Conservation (phyloP, 2,888 invertebrate genomes). For the Teinopalpus imperialis region DNA sequence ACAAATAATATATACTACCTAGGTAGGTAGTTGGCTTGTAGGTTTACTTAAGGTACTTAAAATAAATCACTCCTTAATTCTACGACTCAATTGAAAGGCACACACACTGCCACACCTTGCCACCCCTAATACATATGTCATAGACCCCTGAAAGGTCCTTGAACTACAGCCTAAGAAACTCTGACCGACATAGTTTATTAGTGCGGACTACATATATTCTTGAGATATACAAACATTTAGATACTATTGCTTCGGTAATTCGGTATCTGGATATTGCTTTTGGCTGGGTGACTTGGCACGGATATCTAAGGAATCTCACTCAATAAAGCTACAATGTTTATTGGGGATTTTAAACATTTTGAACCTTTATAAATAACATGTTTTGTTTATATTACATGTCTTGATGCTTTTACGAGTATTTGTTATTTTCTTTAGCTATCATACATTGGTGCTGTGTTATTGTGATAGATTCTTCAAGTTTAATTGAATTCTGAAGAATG, state of each 20-base stretch:
- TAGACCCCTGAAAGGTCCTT: not conserved
- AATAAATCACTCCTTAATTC: too few relatives aligned
- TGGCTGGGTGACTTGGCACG: slow-evolving; percentile 14
- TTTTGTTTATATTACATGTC: not conserved
- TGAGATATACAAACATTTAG: slow-evolving; percentile 6
- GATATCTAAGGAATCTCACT: not conserved
- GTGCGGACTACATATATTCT: not conserved
- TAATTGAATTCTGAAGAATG: too few relatives aligned
- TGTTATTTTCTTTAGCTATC: too few relatives aligned
- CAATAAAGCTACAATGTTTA: slow-evolving; percentile 11
- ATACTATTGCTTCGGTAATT: slow-evolving; percentile 4
- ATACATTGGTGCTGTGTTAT: too few relatives aligned
- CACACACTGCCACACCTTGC: too few relatives aligned
- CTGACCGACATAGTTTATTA: slow-evolving; percentile 3
- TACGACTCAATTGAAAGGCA: too few relatives aligned
- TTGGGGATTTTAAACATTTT: slow-evolving; percentile 2
- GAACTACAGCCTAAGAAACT: not conserved
- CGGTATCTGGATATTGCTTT: slow-evolving; percentile 11
- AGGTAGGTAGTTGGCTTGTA: too few relatives aligned
- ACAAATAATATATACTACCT: too few relatives aligned
- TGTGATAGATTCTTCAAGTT: too few relatives aligned
- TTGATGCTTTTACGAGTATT: too few relatives aligned
- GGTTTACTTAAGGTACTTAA: too few relatives aligned
- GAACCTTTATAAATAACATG: slow-evolving; percentile 6
- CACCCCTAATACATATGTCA: too few relatives aligned